These are phyloP conservation scores for Neosilurus hyrtlii DNA, from an alignment of 2,797 vertebrate genomes.

Conservation along the genomic window DNA sequence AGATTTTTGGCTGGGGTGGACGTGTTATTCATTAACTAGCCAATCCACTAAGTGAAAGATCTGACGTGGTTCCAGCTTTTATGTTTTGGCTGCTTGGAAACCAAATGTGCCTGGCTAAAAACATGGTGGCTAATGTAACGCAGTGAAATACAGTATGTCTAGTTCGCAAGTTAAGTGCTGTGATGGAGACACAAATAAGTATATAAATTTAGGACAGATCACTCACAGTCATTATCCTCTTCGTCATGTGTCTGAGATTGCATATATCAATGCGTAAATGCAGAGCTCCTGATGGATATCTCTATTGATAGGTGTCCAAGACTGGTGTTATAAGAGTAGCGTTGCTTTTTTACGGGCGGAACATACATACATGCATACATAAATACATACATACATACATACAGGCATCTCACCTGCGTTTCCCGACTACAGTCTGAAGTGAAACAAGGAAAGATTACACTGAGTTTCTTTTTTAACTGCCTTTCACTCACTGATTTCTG, in stretches of 20 bases:
- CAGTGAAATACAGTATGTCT: background rate
- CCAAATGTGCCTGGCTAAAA: background rate
- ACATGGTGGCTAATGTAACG: background rate
- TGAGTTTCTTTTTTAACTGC: too few relatives aligned
- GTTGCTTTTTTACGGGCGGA: too few relatives aligned
- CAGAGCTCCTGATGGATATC: too few relatives aligned
- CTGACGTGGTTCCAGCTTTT: background rate
- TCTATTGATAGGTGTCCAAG: too few relatives aligned
- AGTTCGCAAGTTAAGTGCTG: background rate
- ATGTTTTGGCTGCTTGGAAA: background rate
- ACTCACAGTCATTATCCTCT: background rate
- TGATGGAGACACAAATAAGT: background rate
- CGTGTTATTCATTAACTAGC: background rate
- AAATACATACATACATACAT: too few relatives aligned
- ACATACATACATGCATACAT: too few relatives aligned
- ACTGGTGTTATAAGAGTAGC: too few relatives aligned
- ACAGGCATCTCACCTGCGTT: too few relatives aligned
- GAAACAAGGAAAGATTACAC: too few relatives aligned
- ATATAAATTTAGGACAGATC: background rate
- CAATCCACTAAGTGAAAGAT: background rate
- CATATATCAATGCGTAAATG: too few relatives aligned
- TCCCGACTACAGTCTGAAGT: too few relatives aligned
- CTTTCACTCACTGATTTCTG: too few relatives aligned
- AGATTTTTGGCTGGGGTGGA: background rate
- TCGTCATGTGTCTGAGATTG: background rate